These are phyloP conservation scores for Cladopsammia gracilis DNA, from an alignment of 64 coral and sea anemone species.

Conservation along the genomic window DNA sequence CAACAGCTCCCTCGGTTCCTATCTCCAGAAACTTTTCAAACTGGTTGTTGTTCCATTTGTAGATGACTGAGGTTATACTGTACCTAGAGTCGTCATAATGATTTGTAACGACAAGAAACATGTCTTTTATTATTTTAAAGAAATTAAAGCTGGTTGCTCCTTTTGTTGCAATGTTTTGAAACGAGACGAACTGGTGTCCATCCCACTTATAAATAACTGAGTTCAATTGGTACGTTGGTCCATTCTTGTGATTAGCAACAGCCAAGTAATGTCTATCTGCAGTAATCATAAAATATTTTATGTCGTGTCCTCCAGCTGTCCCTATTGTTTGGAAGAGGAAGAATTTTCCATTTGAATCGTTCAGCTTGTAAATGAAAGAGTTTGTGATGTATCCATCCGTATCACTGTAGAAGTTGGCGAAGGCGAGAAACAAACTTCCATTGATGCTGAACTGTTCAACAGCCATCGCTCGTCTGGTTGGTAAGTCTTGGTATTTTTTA, in stretches of 20 bases:
- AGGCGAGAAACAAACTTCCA: neutral
- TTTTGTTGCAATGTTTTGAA: neutral
- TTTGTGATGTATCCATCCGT: neutral
- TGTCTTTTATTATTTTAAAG: neutral
- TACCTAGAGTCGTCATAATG: neutral
- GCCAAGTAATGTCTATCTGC: neutral
- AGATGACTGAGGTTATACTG: neutral
- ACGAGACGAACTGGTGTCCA: neutral
- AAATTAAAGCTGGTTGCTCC: neutral
- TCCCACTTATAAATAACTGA: conserved; percentile 12
- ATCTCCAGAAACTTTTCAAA: neutral
- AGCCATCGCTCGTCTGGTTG: neutral
- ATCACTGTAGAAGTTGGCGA: neutral
- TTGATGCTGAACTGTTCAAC: neutral
- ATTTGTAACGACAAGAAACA: conserved; percentile 7
- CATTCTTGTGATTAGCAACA: neutral
- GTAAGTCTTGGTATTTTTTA: neutral
- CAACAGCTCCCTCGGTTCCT: neutral
- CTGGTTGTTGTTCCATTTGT: neutral
- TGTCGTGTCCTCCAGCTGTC: neutral
- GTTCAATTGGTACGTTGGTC: neutral
- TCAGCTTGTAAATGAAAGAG: conserved; percentile 2
- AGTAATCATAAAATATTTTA: neutral
- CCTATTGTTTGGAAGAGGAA: neutral
- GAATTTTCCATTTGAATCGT: neutral